Conservation (phyloP, 1,140 invertebrate genomes). For the Neomicropteryx cornuta region DNA sequence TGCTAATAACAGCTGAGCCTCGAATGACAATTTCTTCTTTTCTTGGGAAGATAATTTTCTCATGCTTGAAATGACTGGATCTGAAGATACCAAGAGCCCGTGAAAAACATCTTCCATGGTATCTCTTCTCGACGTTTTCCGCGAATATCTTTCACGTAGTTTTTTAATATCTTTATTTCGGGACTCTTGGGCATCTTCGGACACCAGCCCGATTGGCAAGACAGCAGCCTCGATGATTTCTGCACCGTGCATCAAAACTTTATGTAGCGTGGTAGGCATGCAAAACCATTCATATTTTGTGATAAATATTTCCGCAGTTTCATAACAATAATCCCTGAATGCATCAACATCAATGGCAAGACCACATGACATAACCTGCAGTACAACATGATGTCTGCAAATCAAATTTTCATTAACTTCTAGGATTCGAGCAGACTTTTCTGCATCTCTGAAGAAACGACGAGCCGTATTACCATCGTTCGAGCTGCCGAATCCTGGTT, state of each 20-base stretch:
- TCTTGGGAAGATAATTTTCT: no score
- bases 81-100: no score
- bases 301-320: slow-evolving; percentile 7
- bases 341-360: slow-evolving; percentile 3
- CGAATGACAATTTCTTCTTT: no score
- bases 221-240: slow-evolving; percentile 5
- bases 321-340: slow-evolving; percentile 3
- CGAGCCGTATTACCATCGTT: slow-evolving; percentile 27
- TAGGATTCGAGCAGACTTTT: slow-evolving; percentile 15
- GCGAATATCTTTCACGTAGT: slow-evolving; percentile 15
- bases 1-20: no score
- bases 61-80: no score
- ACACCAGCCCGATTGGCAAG: slow-evolving; percentile 23
- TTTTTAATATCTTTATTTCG: slow-evolving; percentile 19
- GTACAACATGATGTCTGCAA: slow-evolving; percentile 2
- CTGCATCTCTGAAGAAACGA: slow-evolving; percentile 19
- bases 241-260: slow-evolving; percentile 8
- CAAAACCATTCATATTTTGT: slow-evolving; percentile 6
- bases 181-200: slow-evolving; percentile 23
- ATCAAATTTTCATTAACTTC: slow-evolving; percentile 18
- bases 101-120: no score
- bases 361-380: slow-evolving; percentile 5
- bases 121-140: slow-evolving; percentile 11
- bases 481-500: slow-evolving; percentile 20
- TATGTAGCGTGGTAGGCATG: slow-evolving; percentile 8